These are phyloP conservation scores for Drosophila mercatorum DNA, from an alignment of 2,888 invertebrate genomes.

Conservation along the genomic window DNA sequence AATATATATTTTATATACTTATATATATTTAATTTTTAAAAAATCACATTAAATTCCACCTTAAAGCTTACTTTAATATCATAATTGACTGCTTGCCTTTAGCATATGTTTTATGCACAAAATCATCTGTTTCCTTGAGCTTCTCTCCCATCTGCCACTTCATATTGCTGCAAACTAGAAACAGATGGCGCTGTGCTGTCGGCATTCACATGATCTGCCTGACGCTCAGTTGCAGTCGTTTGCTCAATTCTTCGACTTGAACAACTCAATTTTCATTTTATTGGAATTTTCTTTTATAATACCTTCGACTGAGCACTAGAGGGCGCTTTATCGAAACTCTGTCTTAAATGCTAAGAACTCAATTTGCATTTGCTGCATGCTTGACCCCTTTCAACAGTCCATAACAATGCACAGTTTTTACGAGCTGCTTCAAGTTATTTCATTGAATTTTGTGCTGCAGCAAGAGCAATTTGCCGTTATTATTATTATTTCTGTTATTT, in stretches of 20 bases:
- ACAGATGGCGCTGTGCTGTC: conserved; percentile 41
- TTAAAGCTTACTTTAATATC: conserved; percentile 29
- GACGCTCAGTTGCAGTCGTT: not conserved
- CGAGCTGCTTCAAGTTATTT: conserved; percentile 14
- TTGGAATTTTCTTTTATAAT: not conserved
- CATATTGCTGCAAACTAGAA: conserved; percentile 5
- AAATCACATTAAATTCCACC: conserved; percentile 1
- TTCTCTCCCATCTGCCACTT: conserved; percentile 9
- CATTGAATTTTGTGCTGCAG: conserved; percentile 23
- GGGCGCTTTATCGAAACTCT: not conserved
- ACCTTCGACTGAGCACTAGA: not conserved
- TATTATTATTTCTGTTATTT: conserved; percentile 28
- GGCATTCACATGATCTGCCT: not conserved
- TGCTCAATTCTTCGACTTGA: not conserved
- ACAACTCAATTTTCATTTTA: conserved; percentile 1
- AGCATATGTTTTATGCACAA: not conserved
- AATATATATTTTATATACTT: too few relatives aligned
- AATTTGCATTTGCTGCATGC: not conserved
- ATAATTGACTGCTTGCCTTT: not conserved
- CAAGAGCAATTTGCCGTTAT: conserved; percentile 18
- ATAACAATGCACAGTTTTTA: conserved; percentile 36
- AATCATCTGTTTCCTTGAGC: conserved; percentile 24
- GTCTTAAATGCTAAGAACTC: not conserved
- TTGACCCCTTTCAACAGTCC: conserved; percentile 3
- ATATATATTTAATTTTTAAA: not conserved